phyloP scores from a whole-genome alignment of 2,113 vertebrate genomes.

The Vanacampus margaritifer region DNA sequence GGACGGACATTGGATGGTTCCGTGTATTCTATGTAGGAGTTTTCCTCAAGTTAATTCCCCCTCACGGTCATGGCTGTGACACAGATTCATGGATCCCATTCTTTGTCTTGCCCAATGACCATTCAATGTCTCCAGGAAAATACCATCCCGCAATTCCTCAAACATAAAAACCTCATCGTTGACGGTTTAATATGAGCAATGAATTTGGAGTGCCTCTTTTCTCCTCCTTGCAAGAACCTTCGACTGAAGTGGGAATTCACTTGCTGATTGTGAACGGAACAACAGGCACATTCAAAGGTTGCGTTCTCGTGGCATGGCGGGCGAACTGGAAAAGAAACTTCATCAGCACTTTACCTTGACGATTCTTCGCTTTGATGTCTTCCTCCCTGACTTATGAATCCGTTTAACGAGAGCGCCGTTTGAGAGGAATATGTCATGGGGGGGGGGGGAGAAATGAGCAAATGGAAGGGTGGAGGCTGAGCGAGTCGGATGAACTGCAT shows the following conservation, averaged over 20 bases:
- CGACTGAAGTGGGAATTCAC: slow-evolving; percentile 42
- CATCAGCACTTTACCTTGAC: slow-evolving; percentile 73
- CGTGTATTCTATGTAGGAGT: neutral
- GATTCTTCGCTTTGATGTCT: slow-evolving; percentile 67
- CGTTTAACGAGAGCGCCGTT: slow-evolving; percentile 70
- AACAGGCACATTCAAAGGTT: slow-evolving; percentile 10
- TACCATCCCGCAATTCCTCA: neutral
- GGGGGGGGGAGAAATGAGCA: slow-evolving; percentile 24
- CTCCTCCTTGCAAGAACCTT: slow-evolving; percentile 29
- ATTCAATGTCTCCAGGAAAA: neutral
- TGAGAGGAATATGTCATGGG: slow-evolving; percentile 66
- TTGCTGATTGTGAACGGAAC: slow-evolving; percentile 30
- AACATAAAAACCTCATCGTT: slow-evolving; percentile 1
- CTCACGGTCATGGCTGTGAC: neutral
- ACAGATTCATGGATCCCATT: neutral
- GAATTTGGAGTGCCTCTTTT: slow-evolving; percentile 7
- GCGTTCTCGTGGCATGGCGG: slow-evolving; percentile 45
- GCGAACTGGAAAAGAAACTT: slow-evolving; percentile 54
- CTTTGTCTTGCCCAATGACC: neutral
- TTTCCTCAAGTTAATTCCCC: neutral
- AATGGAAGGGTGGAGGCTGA: slow-evolving; percentile 31
- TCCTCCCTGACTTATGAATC: slow-evolving; percentile 69
- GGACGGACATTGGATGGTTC: neutral
- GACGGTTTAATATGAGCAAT: slow-evolving; percentile 1
- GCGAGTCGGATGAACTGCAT: slow-evolving; percentile 55